Evolutionary conservation across 2,888 invertebrate genomes (phyloP).

Genomic region (Mesochorus sp.): DNA sequence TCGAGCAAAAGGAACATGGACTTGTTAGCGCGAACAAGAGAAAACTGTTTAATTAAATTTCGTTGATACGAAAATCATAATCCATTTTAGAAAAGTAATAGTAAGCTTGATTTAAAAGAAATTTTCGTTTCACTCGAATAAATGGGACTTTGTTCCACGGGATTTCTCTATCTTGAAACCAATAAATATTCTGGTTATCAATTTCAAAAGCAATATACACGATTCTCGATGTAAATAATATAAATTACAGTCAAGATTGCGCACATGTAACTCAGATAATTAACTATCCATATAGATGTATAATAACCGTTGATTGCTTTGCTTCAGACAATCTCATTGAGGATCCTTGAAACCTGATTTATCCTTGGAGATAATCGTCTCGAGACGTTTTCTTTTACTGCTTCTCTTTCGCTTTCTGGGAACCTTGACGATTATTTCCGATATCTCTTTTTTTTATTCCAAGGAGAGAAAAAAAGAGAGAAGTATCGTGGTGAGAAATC

Average conservation of each 20-base stretch:
- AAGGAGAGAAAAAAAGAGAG: conserved; percentile 7
- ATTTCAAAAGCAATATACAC: not conserved
- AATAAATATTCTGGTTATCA: not conserved
- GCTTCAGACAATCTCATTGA: conserved; percentile 31
- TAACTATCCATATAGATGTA: conserved; percentile 21
- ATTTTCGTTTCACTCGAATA: not conserved
- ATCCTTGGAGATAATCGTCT: conserved; percentile 34
- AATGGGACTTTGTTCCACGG: not conserved
- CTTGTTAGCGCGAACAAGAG: too few relatives aligned
- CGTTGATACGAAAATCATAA: too few relatives aligned
- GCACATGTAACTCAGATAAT: conserved; percentile 11
- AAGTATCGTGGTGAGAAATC: conserved; percentile 33
- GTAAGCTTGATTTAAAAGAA: not conserved
- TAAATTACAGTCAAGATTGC: conserved; percentile 6
- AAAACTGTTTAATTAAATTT: too few relatives aligned
- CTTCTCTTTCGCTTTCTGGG: conserved; percentile 30
- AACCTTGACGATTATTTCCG: conserved; percentile 39
- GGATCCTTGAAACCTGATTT: conserved; percentile 50
- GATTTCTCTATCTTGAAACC: not conserved
- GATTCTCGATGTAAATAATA: conserved; percentile 13
- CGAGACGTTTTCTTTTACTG: not conserved
- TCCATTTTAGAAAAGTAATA: too few relatives aligned
- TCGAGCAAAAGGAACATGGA: too few relatives aligned
- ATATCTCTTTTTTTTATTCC: conserved; percentile 26
- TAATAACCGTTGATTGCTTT: conserved; percentile 44